phyloP scores from a whole-genome alignment of 2,888 invertebrate species.

The Chrysina gloriosa region DNA sequence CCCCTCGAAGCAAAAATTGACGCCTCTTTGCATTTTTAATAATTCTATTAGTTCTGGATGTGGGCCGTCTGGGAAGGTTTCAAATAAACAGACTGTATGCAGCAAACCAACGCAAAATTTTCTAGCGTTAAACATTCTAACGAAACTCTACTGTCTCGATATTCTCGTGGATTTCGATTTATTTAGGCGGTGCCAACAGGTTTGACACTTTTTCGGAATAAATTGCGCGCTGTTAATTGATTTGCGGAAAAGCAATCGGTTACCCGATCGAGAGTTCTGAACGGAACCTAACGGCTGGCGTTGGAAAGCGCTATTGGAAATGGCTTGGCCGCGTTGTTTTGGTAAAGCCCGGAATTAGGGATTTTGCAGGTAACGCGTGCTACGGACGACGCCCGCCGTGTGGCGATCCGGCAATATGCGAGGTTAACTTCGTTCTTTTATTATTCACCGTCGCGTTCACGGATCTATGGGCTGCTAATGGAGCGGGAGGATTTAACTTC shows the following conservation, averaged over 20 bases:
- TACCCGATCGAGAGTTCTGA: constrained; percentile 3
- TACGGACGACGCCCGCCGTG: not conserved
- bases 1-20: too few species aligned
- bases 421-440: constrained; percentile 18
- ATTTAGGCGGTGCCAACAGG: not conserved
- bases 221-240: constrained; percentile 18
- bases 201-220: not conserved
- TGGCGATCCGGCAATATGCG: not conserved
- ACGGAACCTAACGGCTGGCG: constrained; percentile 20
- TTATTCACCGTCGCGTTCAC: not conserved
- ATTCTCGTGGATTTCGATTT: not conserved
- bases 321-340: constrained; percentile 12
- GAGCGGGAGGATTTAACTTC: constrained; percentile 3
- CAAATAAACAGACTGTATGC: too few species aligned
- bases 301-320: constrained; percentile 20
- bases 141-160: too few species aligned
- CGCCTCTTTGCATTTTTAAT: too few species aligned
- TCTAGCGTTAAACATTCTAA: too few species aligned
- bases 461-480: not conserved
- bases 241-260: constrained; percentile 14
- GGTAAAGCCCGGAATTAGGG: constrained; percentile 28
- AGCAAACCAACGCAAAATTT: not conserved
- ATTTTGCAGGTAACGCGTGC: not conserved
- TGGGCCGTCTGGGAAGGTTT: too few species aligned
- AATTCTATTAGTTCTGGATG: too few species aligned